A percentile compares a stretch with the other conserved stretches of the same genome.
phyloP scores from a whole-genome alignment of 1,140 invertebrate genomes.

The Gonioctena quinquepunctata region DNA sequence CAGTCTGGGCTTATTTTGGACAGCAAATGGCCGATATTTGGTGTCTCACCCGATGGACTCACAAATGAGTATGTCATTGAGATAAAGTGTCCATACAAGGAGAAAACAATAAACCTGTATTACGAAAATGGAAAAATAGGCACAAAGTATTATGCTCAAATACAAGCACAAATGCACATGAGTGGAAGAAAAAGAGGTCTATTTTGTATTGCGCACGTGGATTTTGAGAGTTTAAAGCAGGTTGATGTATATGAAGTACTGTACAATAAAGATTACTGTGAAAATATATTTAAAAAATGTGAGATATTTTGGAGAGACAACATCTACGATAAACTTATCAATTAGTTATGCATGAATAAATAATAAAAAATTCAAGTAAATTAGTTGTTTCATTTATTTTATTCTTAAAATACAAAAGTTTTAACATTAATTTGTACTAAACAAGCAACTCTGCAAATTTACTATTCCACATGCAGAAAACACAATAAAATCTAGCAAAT shows the following conservation, averaged over 20 bases:
- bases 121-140: constrained; percentile 35
- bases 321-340: constrained; percentile 8
- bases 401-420: too few relatives aligned
- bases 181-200: constrained; percentile 34
- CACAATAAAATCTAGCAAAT: constrained; percentile 13
- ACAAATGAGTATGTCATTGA: constrained; percentile 57
- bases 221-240: constrained; percentile 38
- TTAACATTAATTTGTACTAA: neutral
- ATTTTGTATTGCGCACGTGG: constrained; percentile 27
- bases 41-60: constrained; percentile 57
- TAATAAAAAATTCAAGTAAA: too few relatives aligned
- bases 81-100: constrained; percentile 56
- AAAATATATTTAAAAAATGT: neutral
- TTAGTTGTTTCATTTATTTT: too few relatives aligned
- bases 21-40: constrained; percentile 38
- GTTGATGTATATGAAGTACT: constrained; percentile 20
- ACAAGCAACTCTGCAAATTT: neutral
- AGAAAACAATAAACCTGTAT: constrained; percentile 52
- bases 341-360: neutral
- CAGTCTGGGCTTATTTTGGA: constrained; percentile 35
- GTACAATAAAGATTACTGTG: constrained; percentile 4
- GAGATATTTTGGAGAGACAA: neutral
- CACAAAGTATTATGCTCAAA: constrained; percentile 56
- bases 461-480: constrained; percentile 14
- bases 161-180: constrained; percentile 58